Evolutionary conservation across 53 echinoderm and acorn worm genomes (phyloP).

Genomic region (Patiria pectinifera): DNA sequence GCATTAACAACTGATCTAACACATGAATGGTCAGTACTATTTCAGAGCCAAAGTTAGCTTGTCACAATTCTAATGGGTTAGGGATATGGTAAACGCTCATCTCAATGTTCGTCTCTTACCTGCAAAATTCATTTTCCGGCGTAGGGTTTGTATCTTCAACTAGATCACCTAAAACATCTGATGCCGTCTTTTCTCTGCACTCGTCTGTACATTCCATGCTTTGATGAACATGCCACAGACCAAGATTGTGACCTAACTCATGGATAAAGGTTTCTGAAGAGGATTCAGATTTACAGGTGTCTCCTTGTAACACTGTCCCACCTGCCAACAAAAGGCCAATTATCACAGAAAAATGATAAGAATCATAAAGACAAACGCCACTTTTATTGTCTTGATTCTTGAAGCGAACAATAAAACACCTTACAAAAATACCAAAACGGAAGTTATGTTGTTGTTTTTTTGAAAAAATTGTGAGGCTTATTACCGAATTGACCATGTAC

Average conservation of each 20-base stretch:
- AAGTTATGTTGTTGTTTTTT: too few species aligned
- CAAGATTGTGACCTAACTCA: conserved; percentile 92
- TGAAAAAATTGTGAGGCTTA: too few species aligned
- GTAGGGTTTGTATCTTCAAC: conserved; percentile 93
- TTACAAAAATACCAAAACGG: neutral
- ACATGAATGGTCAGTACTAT: too few species aligned
- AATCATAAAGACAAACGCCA: neutral
- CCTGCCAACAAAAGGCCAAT: conserved; percentile 50
- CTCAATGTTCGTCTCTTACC: neutral
- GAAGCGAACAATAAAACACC: neutral
- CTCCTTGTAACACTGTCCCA: conserved; percentile 78
- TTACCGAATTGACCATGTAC: conserved; percentile 74
- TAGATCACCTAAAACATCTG: conserved; percentile 81
- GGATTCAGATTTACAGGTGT: conserved; percentile 13
- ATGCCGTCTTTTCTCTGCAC: conserved; percentile 77
- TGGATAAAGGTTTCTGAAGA: conserved; percentile 83
- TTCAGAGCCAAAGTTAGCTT: too few species aligned
- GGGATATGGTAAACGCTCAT: too few species aligned
- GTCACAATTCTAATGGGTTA: too few species aligned
- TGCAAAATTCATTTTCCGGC: conserved; percentile 78
- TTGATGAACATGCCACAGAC: conserved; percentile 91
- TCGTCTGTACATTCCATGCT: conserved; percentile 76
- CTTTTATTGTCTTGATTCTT: too few species aligned
- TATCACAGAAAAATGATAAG: neutral
- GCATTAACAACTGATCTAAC: too few species aligned